Evolutionary conservation across 2,797 vertebrate species (phyloP).

Genomic region (Staurois parvus): DNA sequence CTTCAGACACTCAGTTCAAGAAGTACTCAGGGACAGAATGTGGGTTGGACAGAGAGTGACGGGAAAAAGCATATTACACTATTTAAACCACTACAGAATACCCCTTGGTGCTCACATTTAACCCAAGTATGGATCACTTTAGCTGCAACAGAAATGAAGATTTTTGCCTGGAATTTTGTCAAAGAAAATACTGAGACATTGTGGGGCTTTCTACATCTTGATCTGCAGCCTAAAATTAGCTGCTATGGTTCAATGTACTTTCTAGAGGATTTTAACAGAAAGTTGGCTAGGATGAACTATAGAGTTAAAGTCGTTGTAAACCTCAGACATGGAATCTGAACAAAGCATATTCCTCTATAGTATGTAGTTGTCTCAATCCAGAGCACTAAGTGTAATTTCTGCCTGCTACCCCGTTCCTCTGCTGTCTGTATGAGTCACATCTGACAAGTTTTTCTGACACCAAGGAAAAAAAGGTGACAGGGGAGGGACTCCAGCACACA

Average conservation of each 20-base stretch:
- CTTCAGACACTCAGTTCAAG: conserved; percentile 26
- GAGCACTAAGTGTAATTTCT: too few species aligned
- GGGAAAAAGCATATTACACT: conserved; percentile 7
- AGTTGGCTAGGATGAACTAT: background rate
- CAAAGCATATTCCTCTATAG: too few species aligned
- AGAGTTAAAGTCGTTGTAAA: too few species aligned
- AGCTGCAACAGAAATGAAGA: background rate
- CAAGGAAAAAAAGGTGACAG: too few species aligned
- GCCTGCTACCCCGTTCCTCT: too few species aligned
- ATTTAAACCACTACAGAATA: background rate
- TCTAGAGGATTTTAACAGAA: background rate
- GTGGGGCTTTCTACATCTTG: background rate
- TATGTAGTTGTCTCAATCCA: too few species aligned
- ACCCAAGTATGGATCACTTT: background rate
- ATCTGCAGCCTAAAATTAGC: background rate
- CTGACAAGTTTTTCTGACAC: too few species aligned
- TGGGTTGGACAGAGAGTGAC: background rate
- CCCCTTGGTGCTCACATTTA: background rate
- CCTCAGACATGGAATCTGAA: too few species aligned
- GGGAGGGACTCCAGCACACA: too few species aligned
- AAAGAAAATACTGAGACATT: background rate
- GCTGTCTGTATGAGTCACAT: too few species aligned
- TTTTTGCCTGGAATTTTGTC: background rate
- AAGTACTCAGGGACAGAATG: background rate
- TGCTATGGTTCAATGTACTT: background rate